phyloP scores from a whole-genome alignment of 1,140 invertebrate genomes.

The Plutomurus gul region DNA sequence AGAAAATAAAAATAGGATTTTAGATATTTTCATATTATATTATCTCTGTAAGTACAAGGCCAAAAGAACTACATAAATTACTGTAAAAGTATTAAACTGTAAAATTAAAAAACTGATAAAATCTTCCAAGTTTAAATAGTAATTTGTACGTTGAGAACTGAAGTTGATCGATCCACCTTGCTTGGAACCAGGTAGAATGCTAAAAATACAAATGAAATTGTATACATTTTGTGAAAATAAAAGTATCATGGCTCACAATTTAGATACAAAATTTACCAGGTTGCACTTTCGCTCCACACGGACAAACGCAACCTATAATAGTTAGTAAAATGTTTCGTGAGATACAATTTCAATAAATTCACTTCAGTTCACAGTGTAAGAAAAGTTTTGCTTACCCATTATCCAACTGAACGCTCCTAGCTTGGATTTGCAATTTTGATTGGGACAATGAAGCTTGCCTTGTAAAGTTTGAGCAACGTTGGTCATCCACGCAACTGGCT shows the following conservation, averaged over 20 bases:
- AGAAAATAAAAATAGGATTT: too few relatives aligned
- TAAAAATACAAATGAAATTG: neutral
- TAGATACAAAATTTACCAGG: conserved; percentile 59
- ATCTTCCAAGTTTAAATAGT: conserved; percentile 67
- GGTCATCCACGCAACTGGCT: conserved; percentile 81
- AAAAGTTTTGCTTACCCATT: conserved; percentile 63
- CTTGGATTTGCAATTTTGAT: conserved; percentile 70
- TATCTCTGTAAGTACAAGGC: too few relatives aligned
- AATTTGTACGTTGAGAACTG: conserved; percentile 81
- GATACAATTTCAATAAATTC: neutral
- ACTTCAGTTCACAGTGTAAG: neutral
- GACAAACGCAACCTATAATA: conserved; percentile 73
- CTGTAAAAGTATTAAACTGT: too few relatives aligned
- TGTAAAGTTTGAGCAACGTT: conserved; percentile 69
- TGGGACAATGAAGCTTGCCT: conserved; percentile 82
- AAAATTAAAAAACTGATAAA: too few relatives aligned
- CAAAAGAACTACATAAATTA: too few relatives aligned
- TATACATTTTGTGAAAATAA: neutral
- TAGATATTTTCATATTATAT: too few relatives aligned
- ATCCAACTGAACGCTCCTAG: conserved; percentile 83
- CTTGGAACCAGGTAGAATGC: conserved; percentile 84
- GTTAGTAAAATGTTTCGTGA: neutral
- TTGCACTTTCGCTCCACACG: conserved; percentile 79
- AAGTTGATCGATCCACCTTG: conserved; percentile 82
- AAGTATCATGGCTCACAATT: neutral